Evolutionary conservation across 1,140 invertebrate genomes (phyloP).

Genomic region (Drosophila sulfurigaster): DNA sequence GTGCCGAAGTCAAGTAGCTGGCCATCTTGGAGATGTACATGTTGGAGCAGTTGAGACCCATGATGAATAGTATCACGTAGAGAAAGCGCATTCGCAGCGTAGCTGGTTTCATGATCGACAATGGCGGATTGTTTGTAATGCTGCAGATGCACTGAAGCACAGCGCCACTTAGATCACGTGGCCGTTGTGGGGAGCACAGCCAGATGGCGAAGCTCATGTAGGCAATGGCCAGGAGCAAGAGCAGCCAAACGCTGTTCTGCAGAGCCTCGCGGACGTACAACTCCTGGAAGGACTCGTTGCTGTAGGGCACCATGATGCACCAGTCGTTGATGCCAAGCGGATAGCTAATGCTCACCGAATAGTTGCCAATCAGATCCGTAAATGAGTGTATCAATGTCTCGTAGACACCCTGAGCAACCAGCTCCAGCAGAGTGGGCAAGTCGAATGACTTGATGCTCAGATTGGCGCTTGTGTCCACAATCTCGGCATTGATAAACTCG

Average conservation of each 20-base stretch:
- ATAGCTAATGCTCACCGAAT: conserved; percentile 59
- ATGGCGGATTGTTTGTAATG: conserved; percentile 56
- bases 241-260: conserved; percentile 57
- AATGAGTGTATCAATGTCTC: conserved; percentile 75
- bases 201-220: conserved; percentile 69
- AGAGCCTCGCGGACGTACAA: conserved; percentile 60
- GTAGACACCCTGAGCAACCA: conserved; percentile 62
- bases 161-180: conserved; percentile 61
- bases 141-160: conserved; percentile 69
- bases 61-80: conserved; percentile 55
- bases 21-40: conserved; percentile 76
- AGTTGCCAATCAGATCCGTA: conserved; percentile 53
- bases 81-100: conserved; percentile 65
- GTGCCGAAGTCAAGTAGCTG: conserved; percentile 69
- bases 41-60: conserved; percentile 70
- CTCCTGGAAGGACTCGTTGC: conserved; percentile 59
- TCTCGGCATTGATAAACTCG: conserved; percentile 61
- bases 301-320: conserved; percentile 77
- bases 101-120: conserved; percentile 35
- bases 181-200: conserved; percentile 59
- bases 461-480: conserved; percentile 52
- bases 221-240: conserved; percentile 40
- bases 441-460: conserved; percentile 44
- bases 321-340: conserved; percentile 80
- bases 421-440: conserved; percentile 44